Conservation (phyloP, 2,113 vertebrate species). For the Poecile atricapillus region DNA sequence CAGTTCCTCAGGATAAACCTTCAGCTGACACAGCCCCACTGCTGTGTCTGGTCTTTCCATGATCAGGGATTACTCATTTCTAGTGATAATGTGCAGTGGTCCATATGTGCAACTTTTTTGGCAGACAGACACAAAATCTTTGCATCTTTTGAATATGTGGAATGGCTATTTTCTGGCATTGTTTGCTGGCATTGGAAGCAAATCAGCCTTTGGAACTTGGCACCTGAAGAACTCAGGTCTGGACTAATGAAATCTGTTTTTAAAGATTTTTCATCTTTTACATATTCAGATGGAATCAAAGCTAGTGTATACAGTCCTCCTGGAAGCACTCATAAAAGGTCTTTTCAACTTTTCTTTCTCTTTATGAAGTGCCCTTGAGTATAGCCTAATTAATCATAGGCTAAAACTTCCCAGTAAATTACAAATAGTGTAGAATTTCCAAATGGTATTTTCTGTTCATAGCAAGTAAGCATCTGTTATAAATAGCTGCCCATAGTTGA, state of each 20-base stretch:
- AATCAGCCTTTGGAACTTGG: not conserved
- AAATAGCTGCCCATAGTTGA: not conserved
- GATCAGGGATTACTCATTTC: not conserved
- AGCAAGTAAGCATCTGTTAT: not conserved
- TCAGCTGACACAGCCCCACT: not conserved
- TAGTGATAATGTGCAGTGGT: not conserved
- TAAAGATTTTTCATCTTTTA: not conserved
- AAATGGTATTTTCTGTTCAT: not conserved
- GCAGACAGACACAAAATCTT: not conserved
- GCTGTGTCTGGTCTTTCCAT: not conserved
- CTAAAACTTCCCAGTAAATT: constrained; percentile 10
- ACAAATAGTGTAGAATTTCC: not conserved
- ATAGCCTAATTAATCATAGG: not conserved
- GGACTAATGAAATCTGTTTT: not conserved
- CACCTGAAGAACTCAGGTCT: not conserved
- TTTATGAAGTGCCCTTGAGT: not conserved
- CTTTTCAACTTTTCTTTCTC: not conserved
- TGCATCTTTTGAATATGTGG: not conserved
- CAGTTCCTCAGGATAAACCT: not conserved
- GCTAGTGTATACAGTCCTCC: not conserved
- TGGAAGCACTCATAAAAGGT: not conserved
- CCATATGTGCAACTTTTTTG: not conserved
- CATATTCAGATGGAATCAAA: not conserved
- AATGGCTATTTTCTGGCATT: not conserved
- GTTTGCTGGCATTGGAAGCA: not conserved